These are phyloP conservation scores for Parochlus steinenii DNA, from an alignment of 2,888 invertebrate genomes.

Conservation along the genomic window DNA sequence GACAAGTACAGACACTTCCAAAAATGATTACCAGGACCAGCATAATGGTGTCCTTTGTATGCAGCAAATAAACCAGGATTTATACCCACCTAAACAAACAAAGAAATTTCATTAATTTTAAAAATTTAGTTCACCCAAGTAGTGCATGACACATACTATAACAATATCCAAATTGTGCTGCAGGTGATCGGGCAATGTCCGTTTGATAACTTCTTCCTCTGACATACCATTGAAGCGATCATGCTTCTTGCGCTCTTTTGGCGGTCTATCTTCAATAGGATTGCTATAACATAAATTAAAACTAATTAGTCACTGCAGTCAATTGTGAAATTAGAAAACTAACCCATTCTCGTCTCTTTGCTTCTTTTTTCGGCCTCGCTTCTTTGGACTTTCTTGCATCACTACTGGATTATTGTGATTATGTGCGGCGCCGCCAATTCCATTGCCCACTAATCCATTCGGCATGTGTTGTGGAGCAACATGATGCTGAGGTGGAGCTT, in stretches of 20 bases:
- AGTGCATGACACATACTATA: constrained; percentile 71
- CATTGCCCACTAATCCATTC: constrained; percentile 20
- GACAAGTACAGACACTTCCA: constrained; percentile 96
- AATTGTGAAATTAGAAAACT: constrained; percentile 19
- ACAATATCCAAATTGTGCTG: constrained; percentile 90
- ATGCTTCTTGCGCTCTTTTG: constrained; percentile 82
- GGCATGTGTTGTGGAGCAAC: constrained; percentile 11
- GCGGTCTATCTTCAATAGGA: constrained; percentile 22
- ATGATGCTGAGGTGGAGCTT: constrained; percentile 28
- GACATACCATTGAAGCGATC: constrained; percentile 93
- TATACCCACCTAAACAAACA: constrained; percentile 71
- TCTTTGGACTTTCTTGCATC: constrained; percentile 45
- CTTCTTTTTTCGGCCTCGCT: constrained; percentile 77
- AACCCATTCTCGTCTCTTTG: constrained; percentile 45
- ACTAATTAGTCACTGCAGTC: neutral
- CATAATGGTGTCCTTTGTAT: constrained; percentile 96
- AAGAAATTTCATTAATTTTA: neutral
- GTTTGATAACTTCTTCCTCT: constrained; percentile 87
- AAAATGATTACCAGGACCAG: constrained; percentile 97
- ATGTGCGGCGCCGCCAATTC: constrained; percentile 23
- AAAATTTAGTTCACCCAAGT: neutral
- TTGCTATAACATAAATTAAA: constrained; percentile 5
- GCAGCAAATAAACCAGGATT: constrained; percentile 96
- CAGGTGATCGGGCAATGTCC: constrained; percentile 88
- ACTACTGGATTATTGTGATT: constrained; percentile 19